Evolutionary conservation across 1,140 invertebrate genomes (phyloP).

Genomic region (Drosophila bocki): DNA sequence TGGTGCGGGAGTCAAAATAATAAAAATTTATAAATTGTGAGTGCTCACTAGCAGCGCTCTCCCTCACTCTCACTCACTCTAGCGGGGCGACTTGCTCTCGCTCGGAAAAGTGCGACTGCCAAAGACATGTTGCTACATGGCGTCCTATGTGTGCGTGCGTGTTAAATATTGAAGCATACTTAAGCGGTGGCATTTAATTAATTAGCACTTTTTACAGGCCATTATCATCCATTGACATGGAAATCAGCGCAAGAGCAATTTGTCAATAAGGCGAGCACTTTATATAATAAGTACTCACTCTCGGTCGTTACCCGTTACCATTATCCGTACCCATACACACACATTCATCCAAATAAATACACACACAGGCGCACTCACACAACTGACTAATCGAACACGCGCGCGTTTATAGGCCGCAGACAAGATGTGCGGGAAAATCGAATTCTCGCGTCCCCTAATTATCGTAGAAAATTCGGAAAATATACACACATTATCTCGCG

Average conservation of each 20-base stretch:
- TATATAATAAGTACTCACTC: constrained; percentile 76
- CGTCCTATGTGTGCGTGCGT: constrained; percentile 19
- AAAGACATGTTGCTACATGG: constrained; percentile 47
- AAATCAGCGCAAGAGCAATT: constrained; percentile 41
- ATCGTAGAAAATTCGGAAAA: constrained; percentile 25
- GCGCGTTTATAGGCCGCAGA: constrained; percentile 62
- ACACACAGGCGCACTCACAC: constrained; percentile 17
- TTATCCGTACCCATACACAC: constrained; percentile 27
- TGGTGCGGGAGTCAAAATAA: constrained; percentile 56
- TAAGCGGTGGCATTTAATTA: constrained; percentile 63
- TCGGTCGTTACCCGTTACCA: constrained; percentile 14
- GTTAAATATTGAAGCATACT: constrained; percentile 67
- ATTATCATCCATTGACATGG: constrained; percentile 2
- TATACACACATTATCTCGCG: neutral
- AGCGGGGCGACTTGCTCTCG: neutral
- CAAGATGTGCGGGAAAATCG: constrained; percentile 38
- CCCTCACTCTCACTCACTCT: neutral
- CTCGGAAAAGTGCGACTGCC: constrained; percentile 24
- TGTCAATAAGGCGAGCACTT: constrained; percentile 54
- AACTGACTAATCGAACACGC: constrained; percentile 52
- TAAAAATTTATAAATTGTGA: constrained; percentile 67
- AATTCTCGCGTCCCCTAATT: constrained; percentile 38
- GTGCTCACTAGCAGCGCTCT: neutral
- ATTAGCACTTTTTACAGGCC: constrained; percentile 51
- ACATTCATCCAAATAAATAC: neutral